Evolutionary conservation across 2,797 vertebrate species (phyloP), one percentile per base, ranked within the genome.

Genomic region (Onychomys arenicola): DNA sequence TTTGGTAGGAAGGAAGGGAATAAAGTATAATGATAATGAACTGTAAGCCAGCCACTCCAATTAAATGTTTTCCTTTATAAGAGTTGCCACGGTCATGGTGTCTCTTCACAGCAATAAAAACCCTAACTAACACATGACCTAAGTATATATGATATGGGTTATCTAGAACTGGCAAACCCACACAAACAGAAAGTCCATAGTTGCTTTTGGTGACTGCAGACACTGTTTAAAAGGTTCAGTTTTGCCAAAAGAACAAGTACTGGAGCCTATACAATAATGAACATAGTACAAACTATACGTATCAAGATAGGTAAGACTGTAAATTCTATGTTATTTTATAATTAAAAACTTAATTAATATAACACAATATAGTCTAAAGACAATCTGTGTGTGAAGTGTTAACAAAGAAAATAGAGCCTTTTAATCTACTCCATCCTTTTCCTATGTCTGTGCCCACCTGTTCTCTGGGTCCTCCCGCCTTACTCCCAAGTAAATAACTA

Each of bases 331-430:
- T 52, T 75, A n/a, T n/a, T 10, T 73, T 49, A 46, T 61, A 93
- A 78, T 43, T 75, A 67, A 88, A 94, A 85, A 2, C 10, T 91
- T 96, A 88, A 95, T 67, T 32, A 89, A 71, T 55, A 12, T 90
- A 32, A 43, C 82, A 91, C 55, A 34, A 40, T 73, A 73, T 12
- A 90, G 76, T 65, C 40, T 92, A 75, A 89, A 89, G n/a, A 40
- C 63, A 95, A 11, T 65, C 7, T 89, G 21, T 13, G 75, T 89
- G 21, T 13, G 75, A 85, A 80, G 8, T 65, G 13, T 85, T 87
- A 90, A 85, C 84, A 29, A 95, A 78, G 71, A 95, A 7, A 93
- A 88, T 1, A 89, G 7, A 43, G 57, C 34, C 75, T 95, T 76
- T 71, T 63, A 76, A 89, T 29, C 37, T 6, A 87, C 37, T 71